Evolutionary conservation across 2,797 vertebrate genomes (phyloP), one percentile per base, ranked within the genome.

Genomic region (Anolis apletophallus): DNA sequence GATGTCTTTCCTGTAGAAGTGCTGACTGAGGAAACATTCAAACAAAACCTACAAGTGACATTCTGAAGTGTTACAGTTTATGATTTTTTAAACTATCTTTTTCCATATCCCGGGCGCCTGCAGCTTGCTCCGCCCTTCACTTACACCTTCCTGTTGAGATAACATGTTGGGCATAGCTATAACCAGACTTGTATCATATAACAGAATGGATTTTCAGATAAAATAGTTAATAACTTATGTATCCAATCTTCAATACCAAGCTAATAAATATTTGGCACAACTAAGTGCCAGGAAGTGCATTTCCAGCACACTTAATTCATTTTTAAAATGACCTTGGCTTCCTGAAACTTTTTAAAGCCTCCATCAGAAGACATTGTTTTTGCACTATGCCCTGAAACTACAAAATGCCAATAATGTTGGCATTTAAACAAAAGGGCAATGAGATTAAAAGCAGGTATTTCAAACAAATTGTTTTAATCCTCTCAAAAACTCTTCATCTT

Each of bases 311-410:
- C 71, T 74, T n/a, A 80, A 32, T 17, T 13, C 21, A 80, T 80
- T 80, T 74, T 52, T 13, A 50, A 80, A 71, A 46, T 50, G 40
- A 16, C 71, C 16, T 52, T 29, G 72, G 23, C 7, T 79, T 85
- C 36, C 67, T 72, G 80, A 81, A 75, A 17, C 61, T 77, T 78
- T 69, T 32, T 80, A 40, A 85, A 17, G 23, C 57, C 14, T 76
- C 21, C 21, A 57, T 26, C 6, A 74, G 34, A 72, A 72, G 32
- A 17, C 50, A 77, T 5, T 36, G 29, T 9, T 11, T 80, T 81
- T 54, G 17, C 67, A 55, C 64, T 13, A 14, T 40, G 46, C 19
- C 50, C 46, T 2, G 40, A 46, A 32, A 52, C 74, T 50, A 9
- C 40, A 59, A 72, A 80, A 54, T 54, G 55, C 13, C 52, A 54